These are phyloP conservation scores for Branchellion lobata DNA, from an alignment of 2,888 invertebrate species.

Conservation along the genomic window DNA sequence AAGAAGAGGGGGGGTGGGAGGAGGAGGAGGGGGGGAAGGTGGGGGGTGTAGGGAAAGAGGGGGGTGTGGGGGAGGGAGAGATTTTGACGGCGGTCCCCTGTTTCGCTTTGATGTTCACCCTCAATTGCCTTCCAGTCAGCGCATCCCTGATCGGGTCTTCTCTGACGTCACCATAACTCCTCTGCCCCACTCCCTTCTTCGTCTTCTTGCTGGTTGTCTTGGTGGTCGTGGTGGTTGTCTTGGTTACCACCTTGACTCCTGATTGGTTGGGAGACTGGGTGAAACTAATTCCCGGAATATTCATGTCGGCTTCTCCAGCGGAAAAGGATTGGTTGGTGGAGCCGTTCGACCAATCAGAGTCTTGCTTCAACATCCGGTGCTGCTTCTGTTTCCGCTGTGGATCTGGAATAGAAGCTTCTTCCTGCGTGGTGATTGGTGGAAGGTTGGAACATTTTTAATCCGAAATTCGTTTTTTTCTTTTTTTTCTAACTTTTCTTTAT, in stretches of 20 bases:
- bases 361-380: slow-evolving; percentile 2
- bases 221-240: not conserved
- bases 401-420: slow-evolving; percentile 30
- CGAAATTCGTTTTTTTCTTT: too few species aligned
- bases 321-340: slow-evolving; percentile 38
- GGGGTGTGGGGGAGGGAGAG: slow-evolving; percentile 46
- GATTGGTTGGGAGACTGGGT: slow-evolving; percentile 3
- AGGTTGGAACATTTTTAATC: not conserved
- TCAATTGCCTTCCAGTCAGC: slow-evolving; percentile 12
- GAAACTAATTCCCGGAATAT: slow-evolving; percentile 24
- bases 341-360: slow-evolving; percentile 24
- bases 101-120: slow-evolving; percentile 43
- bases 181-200: not conserved
- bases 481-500: too few species aligned
- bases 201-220: too few species aligned
- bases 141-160: not conserved
- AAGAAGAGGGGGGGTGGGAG: slow-evolving; percentile 43
- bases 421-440: not conserved
- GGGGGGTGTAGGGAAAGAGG: too few species aligned
- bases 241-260: not conserved
- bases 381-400: slow-evolving; percentile 42
- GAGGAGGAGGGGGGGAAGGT: slow-evolving; percentile 45
- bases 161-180: not conserved
- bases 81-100: slow-evolving; percentile 44
- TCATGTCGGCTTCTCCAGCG: slow-evolving; percentile 44